Evolutionary conservation across 2,797 vertebrate genomes (phyloP).

Genomic region (Sebastiscus albofasciatus): DNA sequence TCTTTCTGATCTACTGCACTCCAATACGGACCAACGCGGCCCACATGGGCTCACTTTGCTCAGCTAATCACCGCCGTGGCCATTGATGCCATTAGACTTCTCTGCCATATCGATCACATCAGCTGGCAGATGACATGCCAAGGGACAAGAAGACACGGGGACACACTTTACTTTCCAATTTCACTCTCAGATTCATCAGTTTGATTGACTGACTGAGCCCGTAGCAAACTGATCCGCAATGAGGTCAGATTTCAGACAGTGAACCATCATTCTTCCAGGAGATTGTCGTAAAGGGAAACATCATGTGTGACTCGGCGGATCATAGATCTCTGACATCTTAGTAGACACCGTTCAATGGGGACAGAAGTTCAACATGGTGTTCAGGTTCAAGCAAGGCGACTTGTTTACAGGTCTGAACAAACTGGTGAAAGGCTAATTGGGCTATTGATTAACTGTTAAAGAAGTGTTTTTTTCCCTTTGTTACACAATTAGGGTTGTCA

Average conservation of each 20-base stretch:
- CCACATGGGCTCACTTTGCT: conserved; percentile 65
- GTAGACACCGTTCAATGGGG: conserved; percentile 3
- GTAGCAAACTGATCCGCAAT: conserved; percentile 24
- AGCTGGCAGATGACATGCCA: conserved; percentile 45
- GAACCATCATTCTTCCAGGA: conserved; percentile 23
- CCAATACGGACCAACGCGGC: conserved; percentile 42
- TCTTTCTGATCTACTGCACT: conserved; percentile 65
- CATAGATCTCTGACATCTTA: conserved; percentile 12
- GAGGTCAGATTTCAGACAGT: conserved; percentile 54
- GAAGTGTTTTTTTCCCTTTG: conserved; percentile 25
- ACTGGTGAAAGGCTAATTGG: conserved; percentile 13
- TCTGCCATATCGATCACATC: conserved; percentile 63
- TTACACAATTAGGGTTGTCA: not conserved
- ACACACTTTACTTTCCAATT: conserved; percentile 51
- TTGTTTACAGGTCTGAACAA: conserved; percentile 23
- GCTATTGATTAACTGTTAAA: conserved; percentile 41
- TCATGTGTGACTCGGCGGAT: conserved; percentile 5
- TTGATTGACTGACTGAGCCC: conserved; percentile 42
- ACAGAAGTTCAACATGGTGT: conserved; percentile 24
- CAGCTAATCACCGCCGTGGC: conserved; percentile 60
- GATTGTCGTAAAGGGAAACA: conserved; percentile 15
- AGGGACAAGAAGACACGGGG: conserved; percentile 43
- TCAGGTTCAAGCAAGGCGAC: conserved; percentile 35
- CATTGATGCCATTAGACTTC: conserved; percentile 50
- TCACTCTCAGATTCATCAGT: conserved; percentile 46